phyloP scores from a whole-genome alignment of 2,888 invertebrate genomes.

The Heliconius aoede region DNA sequence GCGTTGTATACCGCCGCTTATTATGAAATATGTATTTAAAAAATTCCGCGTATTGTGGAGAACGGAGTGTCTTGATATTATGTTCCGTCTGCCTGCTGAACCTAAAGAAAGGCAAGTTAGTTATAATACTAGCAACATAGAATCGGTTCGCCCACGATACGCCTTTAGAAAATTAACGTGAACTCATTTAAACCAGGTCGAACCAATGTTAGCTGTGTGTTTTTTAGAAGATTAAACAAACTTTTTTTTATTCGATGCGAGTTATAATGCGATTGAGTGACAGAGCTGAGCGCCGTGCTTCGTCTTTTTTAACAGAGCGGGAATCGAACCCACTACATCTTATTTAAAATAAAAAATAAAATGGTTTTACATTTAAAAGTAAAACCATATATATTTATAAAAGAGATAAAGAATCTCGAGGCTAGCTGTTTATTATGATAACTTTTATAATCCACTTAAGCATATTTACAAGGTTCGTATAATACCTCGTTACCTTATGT shows the following conservation, averaged over 20 bases:
- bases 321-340: too few relatives aligned
- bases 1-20: too few relatives aligned
- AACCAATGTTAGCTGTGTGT: not conserved
- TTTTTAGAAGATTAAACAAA: not conserved
- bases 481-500: constrained; percentile 9
- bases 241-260: not conserved
- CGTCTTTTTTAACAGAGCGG: too few relatives aligned
- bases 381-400: constrained; percentile 2
- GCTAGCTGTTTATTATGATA: not conserved
- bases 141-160: constrained; percentile 32
- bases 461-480: constrained; percentile 3
- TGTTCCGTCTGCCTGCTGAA: too few relatives aligned
- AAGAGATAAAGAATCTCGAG: constrained; percentile 9
- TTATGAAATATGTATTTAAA: too few relatives aligned
- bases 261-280: too few relatives aligned
- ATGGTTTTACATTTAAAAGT: not conserved
- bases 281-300: too few relatives aligned
- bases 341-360: too few relatives aligned
- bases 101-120: not conserved
- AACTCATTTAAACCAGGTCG: constrained; percentile 21
- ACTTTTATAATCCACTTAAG: constrained; percentile 12
- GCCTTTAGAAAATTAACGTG: constrained; percentile 21
- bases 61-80: too few relatives aligned
- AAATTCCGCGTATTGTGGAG: too few relatives aligned
- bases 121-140: constrained; percentile 38